Conservation (phyloP, 2,113 vertebrate species). For the Butorides virescens region DNA sequence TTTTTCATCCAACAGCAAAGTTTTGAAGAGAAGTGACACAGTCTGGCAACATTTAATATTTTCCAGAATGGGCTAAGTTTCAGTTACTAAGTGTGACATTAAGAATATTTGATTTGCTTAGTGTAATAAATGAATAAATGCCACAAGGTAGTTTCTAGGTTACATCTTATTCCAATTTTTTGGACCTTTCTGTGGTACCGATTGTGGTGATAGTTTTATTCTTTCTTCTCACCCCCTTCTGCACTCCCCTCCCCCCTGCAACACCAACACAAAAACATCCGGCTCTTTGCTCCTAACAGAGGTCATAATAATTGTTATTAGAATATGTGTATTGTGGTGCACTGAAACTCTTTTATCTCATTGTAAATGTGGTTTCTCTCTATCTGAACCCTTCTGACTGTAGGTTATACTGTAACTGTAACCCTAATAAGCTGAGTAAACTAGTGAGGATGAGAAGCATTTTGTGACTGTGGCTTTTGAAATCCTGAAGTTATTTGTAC, state of each 20-base stretch:
- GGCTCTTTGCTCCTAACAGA: not conserved
- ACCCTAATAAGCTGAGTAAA: not conserved
- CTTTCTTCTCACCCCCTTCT: not conserved
- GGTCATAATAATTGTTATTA: not conserved
- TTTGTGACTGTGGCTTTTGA: not conserved
- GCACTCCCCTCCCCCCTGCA: not conserved
- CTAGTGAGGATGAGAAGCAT: not conserved
- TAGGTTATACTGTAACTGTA: not conserved
- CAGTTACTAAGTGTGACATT: not conserved
- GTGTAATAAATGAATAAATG: not conserved
- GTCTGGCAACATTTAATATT: not conserved
- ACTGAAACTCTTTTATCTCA: not conserved
- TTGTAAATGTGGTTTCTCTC: not conserved
- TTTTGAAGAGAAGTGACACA: not conserved
- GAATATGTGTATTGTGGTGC: not conserved
- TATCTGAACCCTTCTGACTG: not conserved
- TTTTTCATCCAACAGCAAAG: not conserved
- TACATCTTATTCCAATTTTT: not conserved
- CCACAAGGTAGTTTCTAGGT: not conserved
- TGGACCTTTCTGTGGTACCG: not conserved
- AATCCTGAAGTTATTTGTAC: not conserved
- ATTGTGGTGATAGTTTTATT: not conserved
- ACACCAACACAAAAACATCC: not conserved
- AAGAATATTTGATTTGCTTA: not conserved
- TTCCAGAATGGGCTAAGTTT: not conserved